Conservation (phyloP, 2,888 invertebrate species). For the Eupithecia dodoneata region DNA sequence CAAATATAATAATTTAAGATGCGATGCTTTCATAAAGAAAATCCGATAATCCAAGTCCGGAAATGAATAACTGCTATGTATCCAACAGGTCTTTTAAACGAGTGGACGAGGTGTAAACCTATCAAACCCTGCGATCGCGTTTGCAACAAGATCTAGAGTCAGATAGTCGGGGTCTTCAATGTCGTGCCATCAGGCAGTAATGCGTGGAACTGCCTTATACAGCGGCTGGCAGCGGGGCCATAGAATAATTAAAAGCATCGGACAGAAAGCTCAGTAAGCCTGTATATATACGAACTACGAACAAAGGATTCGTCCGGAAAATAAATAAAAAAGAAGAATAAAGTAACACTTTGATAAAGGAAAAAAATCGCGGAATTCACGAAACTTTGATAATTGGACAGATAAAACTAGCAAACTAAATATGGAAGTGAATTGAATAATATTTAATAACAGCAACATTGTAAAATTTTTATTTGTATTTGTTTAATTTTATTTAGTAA, state of each 20-base stretch:
- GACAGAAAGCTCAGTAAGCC: background rate
- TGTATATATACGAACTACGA: background rate
- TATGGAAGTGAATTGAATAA: background rate
- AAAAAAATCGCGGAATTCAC: background rate
- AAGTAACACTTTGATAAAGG: too few species aligned
- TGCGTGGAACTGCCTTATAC: background rate
- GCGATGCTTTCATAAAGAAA: background rate
- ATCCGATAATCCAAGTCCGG: background rate
- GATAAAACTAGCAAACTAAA: background rate
- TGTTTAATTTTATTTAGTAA: too few species aligned
- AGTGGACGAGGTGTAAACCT: slow-evolving; percentile 24
- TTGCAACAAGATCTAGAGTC: slow-evolving; percentile 12
- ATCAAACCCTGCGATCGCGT: slow-evolving; percentile 10
- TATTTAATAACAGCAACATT: background rate
- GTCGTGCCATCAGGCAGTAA: background rate
- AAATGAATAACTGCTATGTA: background rate
- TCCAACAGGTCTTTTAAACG: slow-evolving; percentile 1
- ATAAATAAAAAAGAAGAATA: background rate
- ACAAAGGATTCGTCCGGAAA: background rate
- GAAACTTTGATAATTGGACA: background rate
- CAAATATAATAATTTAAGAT: too few species aligned
- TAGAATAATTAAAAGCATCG: background rate
- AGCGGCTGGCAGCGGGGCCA: background rate
- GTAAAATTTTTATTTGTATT: too few species aligned
- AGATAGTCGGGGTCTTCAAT: slow-evolving; percentile 8